phyloP scores from a whole-genome alignment of 2,797 vertebrate genomes.

The Austrolebias charrua region DNA sequence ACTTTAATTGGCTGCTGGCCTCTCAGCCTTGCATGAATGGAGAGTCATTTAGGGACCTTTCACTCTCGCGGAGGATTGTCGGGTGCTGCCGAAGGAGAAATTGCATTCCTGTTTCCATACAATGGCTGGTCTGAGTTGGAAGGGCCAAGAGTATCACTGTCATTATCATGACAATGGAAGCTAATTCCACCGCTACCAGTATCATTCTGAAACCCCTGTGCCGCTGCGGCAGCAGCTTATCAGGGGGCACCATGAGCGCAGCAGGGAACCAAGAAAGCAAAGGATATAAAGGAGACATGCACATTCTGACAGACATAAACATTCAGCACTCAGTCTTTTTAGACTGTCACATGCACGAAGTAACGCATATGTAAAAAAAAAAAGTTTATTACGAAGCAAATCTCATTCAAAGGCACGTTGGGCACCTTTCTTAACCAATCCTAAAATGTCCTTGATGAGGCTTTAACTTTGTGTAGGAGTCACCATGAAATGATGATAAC shows the following conservation, averaged over 20 bases:
- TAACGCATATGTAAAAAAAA: conserved; percentile 56
- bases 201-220: conserved; percentile 75
- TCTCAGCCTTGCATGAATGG: conserved; percentile 78
- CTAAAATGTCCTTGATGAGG: conserved; percentile 1
- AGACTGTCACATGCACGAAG: conserved; percentile 28
- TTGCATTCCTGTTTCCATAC: conserved; percentile 84
- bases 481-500: no score
- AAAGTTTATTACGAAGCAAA: conserved; percentile 44
- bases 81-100: conserved; percentile 77
- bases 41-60: conserved; percentile 84
- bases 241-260: conserved; percentile 77
- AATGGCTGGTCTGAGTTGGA: conserved; percentile 79
- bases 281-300: conserved; percentile 37
- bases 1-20: conserved; percentile 83
- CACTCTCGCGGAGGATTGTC: conserved; percentile 80
- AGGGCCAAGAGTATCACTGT: conserved; percentile 81
- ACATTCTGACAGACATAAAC: conserved; percentile 27
- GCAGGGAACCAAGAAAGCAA: conserved; percentile 54
- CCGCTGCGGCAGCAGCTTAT: conserved; percentile 77
- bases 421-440: neutral
- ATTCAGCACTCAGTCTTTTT: conserved; percentile 29
- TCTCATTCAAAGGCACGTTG: conserved; percentile 19
- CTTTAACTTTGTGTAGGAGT: conserved; percentile 1
- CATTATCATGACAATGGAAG: conserved; percentile 86
- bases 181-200: conserved; percentile 81